A percentile compares a stretch with the other conserved stretches of the same genome.
phyloP scores from a whole-genome alignment of 1,140 invertebrate genomes.

The Leucophenga varia region DNA sequence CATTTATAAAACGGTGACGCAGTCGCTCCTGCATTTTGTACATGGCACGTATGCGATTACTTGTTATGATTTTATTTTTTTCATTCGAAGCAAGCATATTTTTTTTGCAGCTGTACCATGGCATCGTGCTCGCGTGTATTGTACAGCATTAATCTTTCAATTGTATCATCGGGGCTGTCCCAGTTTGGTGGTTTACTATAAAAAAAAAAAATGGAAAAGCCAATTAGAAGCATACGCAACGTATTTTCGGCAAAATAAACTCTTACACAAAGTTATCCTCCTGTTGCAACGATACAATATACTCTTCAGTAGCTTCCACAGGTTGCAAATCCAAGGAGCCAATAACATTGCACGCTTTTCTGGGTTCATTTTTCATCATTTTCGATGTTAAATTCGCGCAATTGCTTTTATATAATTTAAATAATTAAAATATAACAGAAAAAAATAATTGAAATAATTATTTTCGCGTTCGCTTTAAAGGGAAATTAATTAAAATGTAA shows the following conservation, averaged over 20 bases:
- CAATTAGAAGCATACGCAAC: neutral
- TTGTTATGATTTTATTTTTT: conserved; percentile 22
- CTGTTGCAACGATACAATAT: conserved; percentile 38
- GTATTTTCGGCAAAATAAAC: too few species aligned
- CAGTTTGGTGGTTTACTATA: conserved; percentile 43
- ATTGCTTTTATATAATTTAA: too few species aligned
- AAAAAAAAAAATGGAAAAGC: too few species aligned
- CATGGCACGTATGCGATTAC: too few species aligned
- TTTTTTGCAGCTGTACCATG: conserved; percentile 31
- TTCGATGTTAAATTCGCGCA: too few species aligned
- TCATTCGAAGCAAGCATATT: conserved; percentile 30
- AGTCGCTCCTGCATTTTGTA: too few species aligned
- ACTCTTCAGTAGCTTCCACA: conserved; percentile 31
- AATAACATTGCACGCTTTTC: conserved; percentile 39
- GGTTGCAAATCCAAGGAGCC: conserved; percentile 38
- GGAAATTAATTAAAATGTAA: too few species aligned
- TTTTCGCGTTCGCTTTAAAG: too few species aligned
- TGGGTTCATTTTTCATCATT: too few species aligned
- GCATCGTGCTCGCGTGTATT: conserved; percentile 40
- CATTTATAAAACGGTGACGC: too few species aligned
- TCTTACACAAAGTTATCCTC: conserved; percentile 47
- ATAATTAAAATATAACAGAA: too few species aligned
- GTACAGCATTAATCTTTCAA: conserved; percentile 40
- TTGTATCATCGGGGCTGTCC: conserved; percentile 39
- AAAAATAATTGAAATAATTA: too few species aligned